These are phyloP conservation scores for Heloderma charlesbogerti DNA, from an alignment of 2,113 vertebrate genomes.

Conservation along the genomic window DNA sequence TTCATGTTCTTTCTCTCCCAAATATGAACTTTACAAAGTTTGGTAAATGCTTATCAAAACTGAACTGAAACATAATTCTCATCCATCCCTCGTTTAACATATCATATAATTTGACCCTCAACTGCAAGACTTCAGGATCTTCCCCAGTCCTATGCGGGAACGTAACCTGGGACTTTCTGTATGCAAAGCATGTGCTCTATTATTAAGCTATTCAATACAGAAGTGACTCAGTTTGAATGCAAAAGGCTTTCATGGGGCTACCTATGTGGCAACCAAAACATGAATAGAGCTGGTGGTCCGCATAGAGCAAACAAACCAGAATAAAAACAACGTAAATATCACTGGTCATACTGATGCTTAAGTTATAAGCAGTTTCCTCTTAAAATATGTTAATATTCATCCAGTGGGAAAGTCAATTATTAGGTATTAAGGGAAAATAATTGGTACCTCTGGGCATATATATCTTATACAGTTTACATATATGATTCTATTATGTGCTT, in stretches of 20 bases:
- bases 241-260: not conserved
- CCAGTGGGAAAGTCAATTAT: not conserved
- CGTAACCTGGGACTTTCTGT: not conserved
- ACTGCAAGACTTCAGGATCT: not conserved
- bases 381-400: conserved; percentile 6
- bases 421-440: conserved; percentile 9
- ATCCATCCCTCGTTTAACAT: too few species aligned
- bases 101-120: not conserved
- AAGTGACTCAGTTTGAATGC: not conserved
- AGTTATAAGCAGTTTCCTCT: not conserved
- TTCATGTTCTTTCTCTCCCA: too few species aligned
- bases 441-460: conserved; percentile 11
- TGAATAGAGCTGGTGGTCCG: not conserved
- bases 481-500: conserved; percentile 8
- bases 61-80: too few species aligned
- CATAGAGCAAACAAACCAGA: not conserved
- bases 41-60: too few species aligned
- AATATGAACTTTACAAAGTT: too few species aligned
- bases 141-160: not conserved
- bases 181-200: not conserved
- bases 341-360: not conserved
- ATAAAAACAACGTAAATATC: not conserved
- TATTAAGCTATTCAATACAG: too few species aligned
- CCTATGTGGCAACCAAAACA: not conserved
- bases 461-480: not conserved